Evolutionary conservation across 2,888 invertebrate species (phyloP).

Genomic region (Salticus scenicus): DNA sequence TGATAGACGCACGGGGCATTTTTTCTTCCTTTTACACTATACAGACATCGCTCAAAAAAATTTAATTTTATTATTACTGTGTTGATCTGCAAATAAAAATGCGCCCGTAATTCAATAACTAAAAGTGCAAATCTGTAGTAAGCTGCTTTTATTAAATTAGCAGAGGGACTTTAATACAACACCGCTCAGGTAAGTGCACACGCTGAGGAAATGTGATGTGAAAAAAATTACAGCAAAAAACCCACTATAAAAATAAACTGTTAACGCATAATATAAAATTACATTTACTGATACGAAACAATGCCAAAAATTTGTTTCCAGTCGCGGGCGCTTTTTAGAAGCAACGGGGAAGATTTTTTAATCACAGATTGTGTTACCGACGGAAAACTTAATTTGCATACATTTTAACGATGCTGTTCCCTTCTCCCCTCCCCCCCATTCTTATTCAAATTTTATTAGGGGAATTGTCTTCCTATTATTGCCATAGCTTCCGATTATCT

Average conservation of each 20-base stretch:
- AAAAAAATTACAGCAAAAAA: slow-evolving; percentile 42
- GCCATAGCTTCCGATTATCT: slow-evolving; percentile 67
- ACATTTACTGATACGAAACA: slow-evolving; percentile 69
- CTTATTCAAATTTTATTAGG: slow-evolving; percentile 71
- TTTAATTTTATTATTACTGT: slow-evolving; percentile 65
- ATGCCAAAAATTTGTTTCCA: slow-evolving; percentile 61
- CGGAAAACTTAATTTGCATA: slow-evolving; percentile 69
- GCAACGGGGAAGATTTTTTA: slow-evolving; percentile 61
- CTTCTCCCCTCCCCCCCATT: slow-evolving; percentile 67
- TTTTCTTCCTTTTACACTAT: slow-evolving; percentile 15
- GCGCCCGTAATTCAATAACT: slow-evolving; percentile 67
- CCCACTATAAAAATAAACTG: slow-evolving; percentile 59
- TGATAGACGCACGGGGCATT: slow-evolving; percentile 27
- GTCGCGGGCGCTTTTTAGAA: slow-evolving; percentile 47
- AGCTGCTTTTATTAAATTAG: slow-evolving; percentile 67
- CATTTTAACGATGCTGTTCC: slow-evolving; percentile 70
- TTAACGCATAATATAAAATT: slow-evolving; percentile 70
- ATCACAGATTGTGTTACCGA: slow-evolving; percentile 70
- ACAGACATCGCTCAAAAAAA: slow-evolving; percentile 31
- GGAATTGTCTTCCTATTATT: slow-evolving; percentile 70
- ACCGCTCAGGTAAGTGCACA: slow-evolving; percentile 61
- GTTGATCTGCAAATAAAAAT: slow-evolving; percentile 66
- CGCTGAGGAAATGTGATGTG: slow-evolving; percentile 44
- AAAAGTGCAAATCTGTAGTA: slow-evolving; percentile 67
- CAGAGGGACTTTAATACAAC: slow-evolving; percentile 60